Percentiles rank a stretch among this genome's conserved stretches.
These are phyloP conservation scores for Onchidella celtica DNA, from an alignment of 2,888 invertebrate species.

Conservation along the genomic window DNA sequence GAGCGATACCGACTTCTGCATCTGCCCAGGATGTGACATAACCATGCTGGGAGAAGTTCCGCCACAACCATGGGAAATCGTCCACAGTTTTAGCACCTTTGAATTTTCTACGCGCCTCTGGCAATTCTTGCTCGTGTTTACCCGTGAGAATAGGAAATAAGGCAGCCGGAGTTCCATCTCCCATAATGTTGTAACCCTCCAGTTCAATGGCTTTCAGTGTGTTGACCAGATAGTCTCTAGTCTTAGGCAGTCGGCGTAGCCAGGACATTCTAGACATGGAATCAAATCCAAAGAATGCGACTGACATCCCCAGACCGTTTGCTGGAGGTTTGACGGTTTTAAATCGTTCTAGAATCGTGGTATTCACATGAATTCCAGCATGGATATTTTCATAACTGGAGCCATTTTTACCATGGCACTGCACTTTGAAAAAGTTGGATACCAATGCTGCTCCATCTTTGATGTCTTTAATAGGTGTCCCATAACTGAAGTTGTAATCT, in stretches of 20 bases:
- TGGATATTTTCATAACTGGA: constrained; percentile 25
- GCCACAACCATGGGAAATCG: constrained; percentile 92
- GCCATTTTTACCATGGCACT: neutral
- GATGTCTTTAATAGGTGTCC: neutral
- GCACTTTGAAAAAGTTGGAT: constrained; percentile 40
- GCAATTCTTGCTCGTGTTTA: constrained; percentile 88
- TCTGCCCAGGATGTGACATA: constrained; percentile 90
- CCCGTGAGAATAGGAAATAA: constrained; percentile 93
- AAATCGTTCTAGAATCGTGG: constrained; percentile 10
- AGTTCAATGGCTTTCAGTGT: constrained; percentile 82
- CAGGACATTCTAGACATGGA: constrained; percentile 90
- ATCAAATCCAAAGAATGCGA: constrained; percentile 83
- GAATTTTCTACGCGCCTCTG: constrained; percentile 88
- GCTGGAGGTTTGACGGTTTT: constrained; percentile 14
- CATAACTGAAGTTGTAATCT: constrained; percentile 32
- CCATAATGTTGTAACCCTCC: constrained; percentile 83
- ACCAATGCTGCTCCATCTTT: neutral
- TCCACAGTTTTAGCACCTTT: constrained; percentile 86
- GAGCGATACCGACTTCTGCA: constrained; percentile 90
- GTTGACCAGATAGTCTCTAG: constrained; percentile 71
- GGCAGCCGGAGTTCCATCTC: constrained; percentile 82
- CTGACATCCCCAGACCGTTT: constrained; percentile 38
- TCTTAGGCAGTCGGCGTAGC: constrained; percentile 73
- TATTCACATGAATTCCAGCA: constrained; percentile 31
- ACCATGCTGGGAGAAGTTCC: constrained; percentile 84